Base-by-base conservation (phyloP, 1,140 invertebrate genomes). In the Zeugodacus cucurbitae region DNA sequence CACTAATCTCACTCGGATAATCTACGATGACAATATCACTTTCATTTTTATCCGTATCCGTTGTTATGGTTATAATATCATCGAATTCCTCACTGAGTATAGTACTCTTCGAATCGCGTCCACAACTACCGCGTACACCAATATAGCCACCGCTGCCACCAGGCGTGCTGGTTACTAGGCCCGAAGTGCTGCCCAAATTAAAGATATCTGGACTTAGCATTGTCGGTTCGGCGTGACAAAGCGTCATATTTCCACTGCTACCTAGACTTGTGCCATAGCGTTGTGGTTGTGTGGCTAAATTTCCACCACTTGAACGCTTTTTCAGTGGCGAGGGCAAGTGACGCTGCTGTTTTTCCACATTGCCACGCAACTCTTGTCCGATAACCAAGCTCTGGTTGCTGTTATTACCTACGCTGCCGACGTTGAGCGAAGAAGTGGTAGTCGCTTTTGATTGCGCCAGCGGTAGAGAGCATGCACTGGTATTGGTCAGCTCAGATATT, bases 71-170 rank as follows among this genome's bases (percentile, higher is more conserved):
- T 22, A 93, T 87, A 64, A 93, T 93, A 89, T 93, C 93, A 89
- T 93, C 93, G n/a, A 92, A 93, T 82, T 93, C 93, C 67, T 93
- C 93, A 59, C 92, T 93, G 8, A 93, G 85, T 41, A 93, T 92
- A 7, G 92, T 93, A 89, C 90, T 93, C 70, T 93, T 92, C 6
- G 91, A 92, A 67, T 92, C 91, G 14, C 91, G 91, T 34, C 92
- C 92, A 90, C 90, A 91, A 48, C 91, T 91, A 0, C 90, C 90
- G 3, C 91, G 89, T 64, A 89, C 88, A 1, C 87, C 87, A 67
- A 91, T 78, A 89, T 93, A 93, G 58, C 86, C 89, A 29, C 74
- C 41, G 29, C 89, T 90, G 4, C 85, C 88, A 44, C 22, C 54
- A 34, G 48, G n/a, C 11, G 48, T 48, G 17, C 44, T 82, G 59